Percentiles rank a stretch among this genome's conserved stretches.
These are phyloP conservation scores for Heliconius eleuchia DNA, from an alignment of 1,140 invertebrate species.

Conservation along the genomic window DNA sequence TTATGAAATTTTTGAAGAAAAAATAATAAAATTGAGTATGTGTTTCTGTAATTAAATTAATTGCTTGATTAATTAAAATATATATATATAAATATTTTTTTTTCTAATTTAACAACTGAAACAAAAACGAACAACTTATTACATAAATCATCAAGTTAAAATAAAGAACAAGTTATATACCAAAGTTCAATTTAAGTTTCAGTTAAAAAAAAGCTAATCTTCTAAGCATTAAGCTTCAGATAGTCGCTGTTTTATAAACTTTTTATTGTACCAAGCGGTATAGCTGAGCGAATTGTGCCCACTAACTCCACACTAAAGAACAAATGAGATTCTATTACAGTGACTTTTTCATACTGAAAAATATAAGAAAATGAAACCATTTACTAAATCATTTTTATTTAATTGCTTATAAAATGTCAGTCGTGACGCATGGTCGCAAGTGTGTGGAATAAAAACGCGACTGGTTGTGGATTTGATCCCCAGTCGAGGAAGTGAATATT, in stretches of 20 bases:
- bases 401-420: not conserved
- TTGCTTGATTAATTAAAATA: too few relatives aligned
- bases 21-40: not conserved
- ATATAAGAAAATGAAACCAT: too few relatives aligned
- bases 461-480: too few relatives aligned
- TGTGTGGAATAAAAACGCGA: not conserved
- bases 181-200: not conserved
- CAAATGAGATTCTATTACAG: conserved; percentile 1
- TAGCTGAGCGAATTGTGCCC: conserved; percentile 11
- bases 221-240: conserved; percentile 12
- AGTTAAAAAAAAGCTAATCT: conserved; percentile 14
- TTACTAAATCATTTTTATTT: not conserved
- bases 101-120: too few relatives aligned
- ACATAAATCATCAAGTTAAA: not conserved
- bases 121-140: not conserved
- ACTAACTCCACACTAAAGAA: not conserved
- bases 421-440: not conserved
- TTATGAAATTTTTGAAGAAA: not conserved
- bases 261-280: conserved; percentile 22
- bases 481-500: too few relatives aligned
- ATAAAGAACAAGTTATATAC: not conserved
- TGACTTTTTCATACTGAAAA: not conserved
- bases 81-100: too few relatives aligned
- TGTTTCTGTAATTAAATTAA: too few relatives aligned
- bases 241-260: conserved; percentile 8